Base-by-base conservation (phyloP, 2,113 vertebrate genomes). In the Tapirus terrestris region DNA sequence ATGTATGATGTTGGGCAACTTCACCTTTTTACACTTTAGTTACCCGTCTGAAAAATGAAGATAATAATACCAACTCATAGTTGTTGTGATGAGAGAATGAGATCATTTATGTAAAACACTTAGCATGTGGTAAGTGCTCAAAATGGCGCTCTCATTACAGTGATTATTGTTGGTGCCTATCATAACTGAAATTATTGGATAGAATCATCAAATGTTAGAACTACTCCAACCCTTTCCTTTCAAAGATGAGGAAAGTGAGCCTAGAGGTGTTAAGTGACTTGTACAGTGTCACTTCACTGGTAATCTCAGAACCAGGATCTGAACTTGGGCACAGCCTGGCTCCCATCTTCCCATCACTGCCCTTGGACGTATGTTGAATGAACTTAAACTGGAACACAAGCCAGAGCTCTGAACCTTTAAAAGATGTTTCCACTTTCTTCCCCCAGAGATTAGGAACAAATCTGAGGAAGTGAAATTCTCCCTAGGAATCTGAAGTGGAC, bases 121-220 rank as follows among this genome's bases (percentile, higher is more conserved):
- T 23, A 29, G 31, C 61, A 16, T 3, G 8, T 6, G n/a, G 8
- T 53, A 76, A 60, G 77, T 56, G 43, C 58, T 89, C 18, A 33
- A 1, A 36, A 48, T 3, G 13, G 2, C 14, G 11, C 58, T 48
- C 1, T 20, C 65, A 21, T 48, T 9, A 8, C 13, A 8, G 3
- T 29, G 79, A 36, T 48, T 12, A 5, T 31, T 65, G 3, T 56
- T 65, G 5, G 10, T 65, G 18, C 36, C 61, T 89, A 1, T 80
- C 3, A 5, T 60, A 65, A 45, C 48, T 76, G 45, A 16, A 72
- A 89, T 65, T 56, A 29, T 25, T 82, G 36, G 36, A 23, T 43
- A 23, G 58, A 75, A n/a, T 39, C 20, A 14, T 73, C n/a, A 33
- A 11, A 60, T 3, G 53, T 82, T 86, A 82, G 14, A 83, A 33